Conservation (phyloP, 1,140 invertebrate genomes). For the Procambarus virginalis region DNA sequence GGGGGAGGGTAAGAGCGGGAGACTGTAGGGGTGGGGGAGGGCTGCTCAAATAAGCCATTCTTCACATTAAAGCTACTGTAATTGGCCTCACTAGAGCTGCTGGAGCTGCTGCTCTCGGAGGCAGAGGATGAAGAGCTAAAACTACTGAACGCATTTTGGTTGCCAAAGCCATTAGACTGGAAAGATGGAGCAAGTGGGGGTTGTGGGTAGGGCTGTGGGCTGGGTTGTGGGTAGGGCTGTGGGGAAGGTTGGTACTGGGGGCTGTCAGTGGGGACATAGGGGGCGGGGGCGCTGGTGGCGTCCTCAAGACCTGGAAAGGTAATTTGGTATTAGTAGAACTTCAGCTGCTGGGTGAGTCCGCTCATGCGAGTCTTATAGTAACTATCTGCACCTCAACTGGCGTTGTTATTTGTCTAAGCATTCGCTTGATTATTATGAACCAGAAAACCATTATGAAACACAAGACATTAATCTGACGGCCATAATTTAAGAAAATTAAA, state of each 20-base stretch:
- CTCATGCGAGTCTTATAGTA: too few relatives aligned
- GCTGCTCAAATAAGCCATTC: constrained; percentile 32
- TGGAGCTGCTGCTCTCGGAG: neutral
- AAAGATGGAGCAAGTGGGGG: neutral
- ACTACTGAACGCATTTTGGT: neutral
- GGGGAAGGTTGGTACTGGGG: neutral
- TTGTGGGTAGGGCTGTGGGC: neutral
- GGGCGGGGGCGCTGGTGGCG: constrained; percentile 32
- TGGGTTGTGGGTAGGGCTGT: neutral
- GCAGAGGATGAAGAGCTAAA: neutral
- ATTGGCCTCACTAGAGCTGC: constrained; percentile 17
- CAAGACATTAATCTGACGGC: neutral
- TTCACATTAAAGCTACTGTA: constrained; percentile 27
- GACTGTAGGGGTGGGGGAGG: neutral
- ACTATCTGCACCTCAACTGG: too few relatives aligned
- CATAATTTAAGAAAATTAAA: neutral
- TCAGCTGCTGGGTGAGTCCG: neutral
- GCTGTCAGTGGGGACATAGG: constrained; percentile 16
- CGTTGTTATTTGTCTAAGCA: too few relatives aligned
- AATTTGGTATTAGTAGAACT: neutral
- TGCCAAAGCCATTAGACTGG: neutral
- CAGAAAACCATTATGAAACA: too few relatives aligned
- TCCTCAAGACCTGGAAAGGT: constrained; percentile 43
- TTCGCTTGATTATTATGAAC: too few relatives aligned
- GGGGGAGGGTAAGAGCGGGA: neutral